Evolutionary conservation across 2,113 vertebrate species (phyloP).

Genomic region (Vireo altiloquus): DNA sequence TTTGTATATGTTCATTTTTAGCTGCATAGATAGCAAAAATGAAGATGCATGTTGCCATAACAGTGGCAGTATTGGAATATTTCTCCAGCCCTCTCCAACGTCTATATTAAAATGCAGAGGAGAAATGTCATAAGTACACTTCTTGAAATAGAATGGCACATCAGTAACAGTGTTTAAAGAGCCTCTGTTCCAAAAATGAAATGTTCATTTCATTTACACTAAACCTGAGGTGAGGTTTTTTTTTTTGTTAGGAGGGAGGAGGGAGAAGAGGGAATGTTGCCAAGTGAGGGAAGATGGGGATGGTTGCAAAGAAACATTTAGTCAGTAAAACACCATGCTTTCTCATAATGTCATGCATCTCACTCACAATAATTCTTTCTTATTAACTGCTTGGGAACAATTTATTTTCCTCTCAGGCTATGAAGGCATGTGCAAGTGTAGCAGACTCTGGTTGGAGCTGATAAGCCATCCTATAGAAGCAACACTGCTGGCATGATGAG

Average conservation of each 20-base stretch:
- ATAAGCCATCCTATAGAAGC: constrained; percentile 84
- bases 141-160: constrained; percentile 47
- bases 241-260: background rate
- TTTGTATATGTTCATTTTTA: background rate
- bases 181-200: constrained; percentile 45
- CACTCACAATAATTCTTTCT: constrained; percentile 89
- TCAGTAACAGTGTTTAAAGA: constrained; percentile 26
- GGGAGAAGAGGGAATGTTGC: background rate
- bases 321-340: constrained; percentile 68
- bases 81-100: background rate
- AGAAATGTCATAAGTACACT: constrained; percentile 26
- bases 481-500: constrained; percentile 83
- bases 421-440: constrained; percentile 80
- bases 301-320: constrained; percentile 63
- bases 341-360: constrained; percentile 84
- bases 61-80: background rate
- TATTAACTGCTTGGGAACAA: constrained; percentile 93
- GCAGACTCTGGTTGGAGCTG: constrained; percentile 87
- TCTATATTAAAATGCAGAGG: constrained; percentile 28
- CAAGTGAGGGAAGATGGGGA: background rate
- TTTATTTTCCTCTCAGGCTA: constrained; percentile 96
- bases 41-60: constrained; percentile 9
- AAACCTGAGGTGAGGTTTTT: background rate
- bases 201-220: constrained; percentile 61
- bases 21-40: background rate